Evolutionary conservation across 1,140 invertebrate genomes (phyloP).

Genomic region (Rhopalosiphum padi): DNA sequence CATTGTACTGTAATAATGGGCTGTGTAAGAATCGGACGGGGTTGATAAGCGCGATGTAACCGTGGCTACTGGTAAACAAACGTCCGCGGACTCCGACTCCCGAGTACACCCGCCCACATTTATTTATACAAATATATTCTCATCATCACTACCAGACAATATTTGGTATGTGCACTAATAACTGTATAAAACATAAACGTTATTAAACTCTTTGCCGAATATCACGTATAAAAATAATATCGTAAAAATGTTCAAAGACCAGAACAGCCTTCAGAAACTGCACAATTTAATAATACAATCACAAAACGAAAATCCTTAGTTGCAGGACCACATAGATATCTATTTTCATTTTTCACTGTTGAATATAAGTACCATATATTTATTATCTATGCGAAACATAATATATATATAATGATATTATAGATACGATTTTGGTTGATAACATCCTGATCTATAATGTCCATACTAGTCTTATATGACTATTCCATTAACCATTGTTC

Average conservation of each 20-base stretch:
- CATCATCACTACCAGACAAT: not conserved
- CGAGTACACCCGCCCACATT: not conserved
- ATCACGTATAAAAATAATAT: not conserved
- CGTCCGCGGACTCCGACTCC: not conserved
- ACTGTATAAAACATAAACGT: not conserved
- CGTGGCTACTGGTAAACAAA: not conserved
- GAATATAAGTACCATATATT: not conserved
- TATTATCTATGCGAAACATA: not conserved
- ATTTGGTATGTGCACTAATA: not conserved
- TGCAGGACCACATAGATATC: no score
- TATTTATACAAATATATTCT: slow-evolving; percentile 12
- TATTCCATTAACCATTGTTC: not conserved
- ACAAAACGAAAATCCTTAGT: not conserved
- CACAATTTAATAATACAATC: not conserved
- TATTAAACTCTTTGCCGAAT: not conserved
- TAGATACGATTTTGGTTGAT: not conserved
- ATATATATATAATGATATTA: not conserved
- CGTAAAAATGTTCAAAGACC: not conserved
- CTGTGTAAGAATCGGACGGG: not conserved
- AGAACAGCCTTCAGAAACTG: not conserved
- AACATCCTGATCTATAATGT: not conserved
- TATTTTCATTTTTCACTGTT: not conserved
- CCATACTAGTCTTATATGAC: not conserved
- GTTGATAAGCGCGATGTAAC: not conserved
- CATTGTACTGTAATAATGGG: not conserved